These are phyloP conservation scores for Drepanosiphum platanoidis DNA, from an alignment of 2,888 invertebrate genomes.

Conservation along the genomic window DNA sequence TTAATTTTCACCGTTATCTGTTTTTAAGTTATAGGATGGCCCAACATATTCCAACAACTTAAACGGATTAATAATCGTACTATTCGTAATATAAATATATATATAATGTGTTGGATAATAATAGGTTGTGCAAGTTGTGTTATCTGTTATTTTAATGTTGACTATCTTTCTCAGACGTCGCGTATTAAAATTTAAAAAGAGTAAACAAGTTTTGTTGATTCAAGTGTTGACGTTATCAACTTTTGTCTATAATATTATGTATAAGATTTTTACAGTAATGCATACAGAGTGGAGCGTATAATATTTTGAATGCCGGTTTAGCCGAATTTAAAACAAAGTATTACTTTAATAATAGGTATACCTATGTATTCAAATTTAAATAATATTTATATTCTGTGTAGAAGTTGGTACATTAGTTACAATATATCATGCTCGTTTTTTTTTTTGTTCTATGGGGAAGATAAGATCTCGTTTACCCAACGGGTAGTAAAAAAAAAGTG, in stretches of 20 bases:
- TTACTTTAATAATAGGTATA: constrained; percentile 2
- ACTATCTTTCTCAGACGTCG: neutral
- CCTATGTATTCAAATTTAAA: no score
- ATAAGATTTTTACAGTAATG: neutral
- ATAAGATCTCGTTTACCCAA: neutral
- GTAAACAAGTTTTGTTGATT: constrained; percentile 12
- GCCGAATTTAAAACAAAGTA: neutral
- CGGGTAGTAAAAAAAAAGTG: neutral
- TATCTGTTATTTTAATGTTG: constrained; percentile 19
- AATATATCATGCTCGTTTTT: neutral
- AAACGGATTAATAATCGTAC: neutral
- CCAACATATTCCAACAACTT: no score
- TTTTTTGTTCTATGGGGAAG: neutral
- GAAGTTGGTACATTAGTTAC: no score
- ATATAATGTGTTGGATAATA: no score
- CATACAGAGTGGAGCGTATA: neutral
- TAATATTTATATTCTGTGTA: neutral
- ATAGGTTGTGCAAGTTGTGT: neutral
- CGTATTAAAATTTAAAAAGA: constrained; percentile 4
- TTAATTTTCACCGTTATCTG: no score
- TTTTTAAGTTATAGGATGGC: neutral
- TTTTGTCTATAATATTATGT: neutral
- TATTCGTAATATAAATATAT: neutral
- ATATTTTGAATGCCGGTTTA: neutral
- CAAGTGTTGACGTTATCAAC: constrained; percentile 14